Base-by-base conservation (phyloP, 2,888 invertebrate genomes). In the Brenthis ino region DNA sequence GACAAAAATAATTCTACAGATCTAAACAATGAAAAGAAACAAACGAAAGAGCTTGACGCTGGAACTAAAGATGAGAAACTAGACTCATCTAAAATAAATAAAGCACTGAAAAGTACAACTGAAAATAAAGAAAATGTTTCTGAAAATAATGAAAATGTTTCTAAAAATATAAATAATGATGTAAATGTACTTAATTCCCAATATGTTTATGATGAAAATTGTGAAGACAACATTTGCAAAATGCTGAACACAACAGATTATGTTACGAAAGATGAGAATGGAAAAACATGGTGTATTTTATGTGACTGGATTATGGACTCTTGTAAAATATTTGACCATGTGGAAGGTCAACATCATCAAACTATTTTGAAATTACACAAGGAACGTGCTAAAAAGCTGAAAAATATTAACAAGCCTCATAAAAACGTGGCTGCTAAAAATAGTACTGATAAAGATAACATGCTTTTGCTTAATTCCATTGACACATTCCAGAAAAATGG, bases 401-500 rank as follows among this genome's bases (percentile, higher is more conserved):
- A 56, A 66, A 67, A 54, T 14, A 64, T 50, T 47, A 57, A 24
- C 50, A 48, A 6, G 16, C 33, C 24, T 16, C 28, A 60, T 48
- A 57, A 56, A 61, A 33, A 67, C 61, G 13, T n/a, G 16, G 28
- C 12, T 28, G 24, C 67, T 48, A 57, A 14, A 13, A 67, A 68
- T 50, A 48, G 13, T 20, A 67, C 37, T 56, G 58, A 47, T 16
- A 64, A 72, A 1, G 68, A 74, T 33, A 72, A 67, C 13, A 56
- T 67, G 6, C 76, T 76, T 54, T 77, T 82, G 47, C 16, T 77
- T 1, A 76, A 80, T 33, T 69, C 72, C 0, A 24, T 82, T 1
- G 24, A 58, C 6, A 72, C 74, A 37, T 82, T 81, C 37, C 78
- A 82, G 67, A 77, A 77, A 14, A 77, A 81, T n/a, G 68, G 76